Evolutionary conservation across 2,888 invertebrate genomes (phyloP).

Genomic region (Drosophila borborema): DNA sequence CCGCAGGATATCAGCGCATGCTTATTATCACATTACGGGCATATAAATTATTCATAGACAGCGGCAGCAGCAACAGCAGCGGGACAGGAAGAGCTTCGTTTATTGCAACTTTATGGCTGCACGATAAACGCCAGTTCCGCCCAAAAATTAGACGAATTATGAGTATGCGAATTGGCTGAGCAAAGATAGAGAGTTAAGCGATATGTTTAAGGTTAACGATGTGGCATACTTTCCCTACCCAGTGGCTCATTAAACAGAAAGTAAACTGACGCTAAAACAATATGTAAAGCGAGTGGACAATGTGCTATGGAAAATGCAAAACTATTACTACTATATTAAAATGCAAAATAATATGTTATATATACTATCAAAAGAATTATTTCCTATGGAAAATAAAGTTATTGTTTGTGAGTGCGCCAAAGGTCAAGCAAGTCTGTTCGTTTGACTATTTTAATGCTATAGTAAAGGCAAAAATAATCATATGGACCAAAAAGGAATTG

Average conservation of each 20-base stretch:
- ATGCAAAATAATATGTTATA: neutral
- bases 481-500: no score
- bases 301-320: neutral
- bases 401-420: neutral
- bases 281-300: neutral
- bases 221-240: slow-evolving; percentile 19
- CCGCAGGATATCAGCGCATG: slow-evolving; percentile 81
- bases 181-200: slow-evolving; percentile 21
- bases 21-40: slow-evolving; percentile 77
- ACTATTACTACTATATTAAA: neutral
- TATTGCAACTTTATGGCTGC: slow-evolving; percentile 39
- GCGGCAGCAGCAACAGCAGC: slow-evolving; percentile 16
- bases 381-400: no score
- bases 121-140: slow-evolving; percentile 63
- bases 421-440: no score
- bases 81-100: slow-evolving; percentile 5
- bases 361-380: neutral
- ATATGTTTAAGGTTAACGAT: slow-evolving; percentile 22
- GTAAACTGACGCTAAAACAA: no score
- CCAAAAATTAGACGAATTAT: slow-evolving; percentile 49
- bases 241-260: neutral
- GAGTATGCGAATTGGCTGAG: slow-evolving; percentile 12
- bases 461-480: neutral
- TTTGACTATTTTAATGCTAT: neutral
- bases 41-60: slow-evolving; percentile 77